phyloP scores from a whole-genome alignment of 2,113 vertebrate species.

The Nesogale talazaci region DNA sequence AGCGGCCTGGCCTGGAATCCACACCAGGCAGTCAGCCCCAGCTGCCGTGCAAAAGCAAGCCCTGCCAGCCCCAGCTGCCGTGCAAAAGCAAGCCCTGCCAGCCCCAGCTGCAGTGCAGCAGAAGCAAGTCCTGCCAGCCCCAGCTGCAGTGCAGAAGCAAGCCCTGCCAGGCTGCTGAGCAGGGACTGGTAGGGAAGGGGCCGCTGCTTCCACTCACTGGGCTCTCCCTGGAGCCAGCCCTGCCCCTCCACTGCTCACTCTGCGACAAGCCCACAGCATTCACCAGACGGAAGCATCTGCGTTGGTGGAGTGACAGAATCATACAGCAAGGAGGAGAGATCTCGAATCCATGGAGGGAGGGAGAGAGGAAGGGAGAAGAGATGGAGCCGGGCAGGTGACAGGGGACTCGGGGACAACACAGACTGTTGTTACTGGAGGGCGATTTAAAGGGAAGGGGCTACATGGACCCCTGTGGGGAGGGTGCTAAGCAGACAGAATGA shows the following conservation, averaged over 20 bases:
- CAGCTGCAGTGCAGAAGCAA: too few species aligned
- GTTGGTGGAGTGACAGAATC: neutral
- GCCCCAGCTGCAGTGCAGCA: too few species aligned
- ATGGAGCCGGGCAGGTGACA: neutral
- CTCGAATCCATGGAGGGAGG: neutral
- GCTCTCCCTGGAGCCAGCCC: neutral
- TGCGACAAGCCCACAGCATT: neutral
- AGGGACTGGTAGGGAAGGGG: neutral
- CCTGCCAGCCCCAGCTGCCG: neutral
- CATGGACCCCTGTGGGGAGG: neutral
- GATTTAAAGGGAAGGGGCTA: neutral
- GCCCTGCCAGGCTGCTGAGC: neutral
- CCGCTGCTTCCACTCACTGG: neutral
- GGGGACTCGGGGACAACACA: neutral
- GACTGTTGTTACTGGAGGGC: too few species aligned
- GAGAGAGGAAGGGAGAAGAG: neutral
- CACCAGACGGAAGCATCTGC: neutral
- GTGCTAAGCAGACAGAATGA: neutral
- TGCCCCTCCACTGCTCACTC: neutral
- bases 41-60: too few species aligned
- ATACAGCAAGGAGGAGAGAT: neutral
- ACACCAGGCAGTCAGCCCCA: too few species aligned
- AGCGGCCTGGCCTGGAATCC: too few species aligned
- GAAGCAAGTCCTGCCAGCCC: neutral
- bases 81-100: neutral